Evolutionary conservation across 1,140 invertebrate genomes (phyloP).

Genomic region (Diachasma alloeum): DNA sequence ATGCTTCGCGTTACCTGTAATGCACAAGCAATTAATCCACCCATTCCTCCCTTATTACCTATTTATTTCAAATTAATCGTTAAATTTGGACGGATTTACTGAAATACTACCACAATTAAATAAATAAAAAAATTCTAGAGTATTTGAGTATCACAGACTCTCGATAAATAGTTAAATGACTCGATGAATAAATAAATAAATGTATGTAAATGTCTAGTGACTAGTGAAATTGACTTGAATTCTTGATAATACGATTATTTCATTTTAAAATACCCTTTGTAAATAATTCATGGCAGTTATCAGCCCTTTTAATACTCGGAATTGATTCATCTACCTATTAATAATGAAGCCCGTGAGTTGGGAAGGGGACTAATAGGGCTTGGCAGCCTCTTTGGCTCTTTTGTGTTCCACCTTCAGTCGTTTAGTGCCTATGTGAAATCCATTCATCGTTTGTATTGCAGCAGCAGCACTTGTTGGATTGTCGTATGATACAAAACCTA

Average conservation of each 20-base stretch:
- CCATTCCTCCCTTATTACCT: neutral
- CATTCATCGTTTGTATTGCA: conserved; percentile 97
- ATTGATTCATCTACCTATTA: conserved; percentile 59
- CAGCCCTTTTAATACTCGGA: conserved; percentile 6
- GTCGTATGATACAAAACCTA: conserved; percentile 95
- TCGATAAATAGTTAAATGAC: neutral
- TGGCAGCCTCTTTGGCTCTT: conserved; percentile 89
- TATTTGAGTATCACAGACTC: neutral
- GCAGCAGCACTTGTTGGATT: conserved; percentile 91
- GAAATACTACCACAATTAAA: neutral
- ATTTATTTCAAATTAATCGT: neutral
- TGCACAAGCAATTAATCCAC: conserved; percentile 1
- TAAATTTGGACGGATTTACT: neutral
- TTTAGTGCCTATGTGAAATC: conserved; percentile 97
- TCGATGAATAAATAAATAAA: neutral
- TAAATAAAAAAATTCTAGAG: neutral
- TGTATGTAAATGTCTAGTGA: neutral
- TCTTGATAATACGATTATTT: neutral
- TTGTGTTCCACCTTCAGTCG: conserved; percentile 97
- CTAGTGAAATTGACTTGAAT: neutral
- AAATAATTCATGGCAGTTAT: neutral
- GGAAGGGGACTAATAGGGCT: conserved; percentile 77
- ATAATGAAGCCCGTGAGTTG: conserved; percentile 41
- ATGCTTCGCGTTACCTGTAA: neutral
- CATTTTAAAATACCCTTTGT: neutral